Percentiles rank a stretch among this genome's conserved stretches.
Conservation (phyloP, 2,797 vertebrate species). For the Acrossocheilus fasciatus region DNA sequence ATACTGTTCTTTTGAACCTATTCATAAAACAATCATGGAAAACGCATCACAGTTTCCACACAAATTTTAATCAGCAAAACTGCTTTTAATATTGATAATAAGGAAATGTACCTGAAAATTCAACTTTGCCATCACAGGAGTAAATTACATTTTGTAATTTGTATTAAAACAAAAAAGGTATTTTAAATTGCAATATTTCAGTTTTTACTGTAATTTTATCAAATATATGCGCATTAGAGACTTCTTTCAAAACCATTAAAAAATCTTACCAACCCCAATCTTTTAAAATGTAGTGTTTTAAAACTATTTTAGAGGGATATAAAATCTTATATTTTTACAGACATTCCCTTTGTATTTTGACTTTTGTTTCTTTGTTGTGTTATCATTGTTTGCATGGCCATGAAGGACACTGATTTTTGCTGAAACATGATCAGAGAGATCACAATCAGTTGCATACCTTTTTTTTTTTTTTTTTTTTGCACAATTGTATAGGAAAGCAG, state of each 20-base stretch:
- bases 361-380: not conserved
- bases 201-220: not conserved
- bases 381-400: not conserved
- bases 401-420: not conserved
- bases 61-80: not conserved
- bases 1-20: not conserved
- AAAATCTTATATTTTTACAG: constrained; percentile 43
- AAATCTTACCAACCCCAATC: not conserved
- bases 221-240: not conserved
- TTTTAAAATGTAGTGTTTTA: not conserved
- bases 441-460: not conserved
- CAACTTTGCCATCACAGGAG: not conserved
- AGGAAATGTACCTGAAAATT: not conserved
- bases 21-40: not conserved
- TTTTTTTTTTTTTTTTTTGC: not conserved
- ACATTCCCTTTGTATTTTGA: not conserved
- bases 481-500: not conserved
- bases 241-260: not conserved
- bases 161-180: not conserved
- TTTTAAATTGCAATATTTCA: not conserved
- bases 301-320: constrained; percentile 60
- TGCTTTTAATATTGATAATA: not conserved
- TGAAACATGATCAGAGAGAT: not conserved
- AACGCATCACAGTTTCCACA: not conserved
- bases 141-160: not conserved